Evolutionary conservation across 1,140 invertebrate genomes (phyloP), one percentile per base, ranked within the genome.

Genomic region (Aphis gossypii): DNA sequence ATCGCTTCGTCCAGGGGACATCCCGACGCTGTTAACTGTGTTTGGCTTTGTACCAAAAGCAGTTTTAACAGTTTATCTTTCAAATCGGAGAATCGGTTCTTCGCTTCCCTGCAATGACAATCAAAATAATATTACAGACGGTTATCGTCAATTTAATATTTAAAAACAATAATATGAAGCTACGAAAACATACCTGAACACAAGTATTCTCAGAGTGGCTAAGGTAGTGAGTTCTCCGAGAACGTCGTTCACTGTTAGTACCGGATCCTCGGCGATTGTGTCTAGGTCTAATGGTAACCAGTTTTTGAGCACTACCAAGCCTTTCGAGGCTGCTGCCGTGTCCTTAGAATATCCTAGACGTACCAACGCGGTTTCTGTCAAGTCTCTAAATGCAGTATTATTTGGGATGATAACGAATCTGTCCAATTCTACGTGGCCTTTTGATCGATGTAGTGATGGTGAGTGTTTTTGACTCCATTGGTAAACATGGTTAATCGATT

Each of bases 231-330:
- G 95, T 95, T 99, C 98, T 4, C 98, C 98, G 46, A 99, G 96
- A 90, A 99, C 98, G 94, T 99, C 98, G 38, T 98, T 98, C 0
- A 99, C 97, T 0, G 98, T 99, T 60, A 98, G 97, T 18, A 97
- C 95, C 1, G 97, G 97, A 94, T 97, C 97, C 94, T 99, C 98
- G 8, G 98, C 98, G 94, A 99, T 98, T 94, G 97, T 97, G 94
- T 99, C 98, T 95, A 99, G 97, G 7, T 97, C 96, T 68, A 99
- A 95, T 2, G 98, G 98, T 95, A 98, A 98, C 98, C 98, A 99
- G 94, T 99, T 99, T 95, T 98, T 98, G 94, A 99, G 97, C 30
- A 98, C 97, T 83, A 99, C 97, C 76, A 97, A 97, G 94, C 98
- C 98, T 97, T 96, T 93, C 0, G 92, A 94, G 30, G 97, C 97